Conservation (phyloP, 1,140 invertebrate species). For the Procambarus virginalis region DNA sequence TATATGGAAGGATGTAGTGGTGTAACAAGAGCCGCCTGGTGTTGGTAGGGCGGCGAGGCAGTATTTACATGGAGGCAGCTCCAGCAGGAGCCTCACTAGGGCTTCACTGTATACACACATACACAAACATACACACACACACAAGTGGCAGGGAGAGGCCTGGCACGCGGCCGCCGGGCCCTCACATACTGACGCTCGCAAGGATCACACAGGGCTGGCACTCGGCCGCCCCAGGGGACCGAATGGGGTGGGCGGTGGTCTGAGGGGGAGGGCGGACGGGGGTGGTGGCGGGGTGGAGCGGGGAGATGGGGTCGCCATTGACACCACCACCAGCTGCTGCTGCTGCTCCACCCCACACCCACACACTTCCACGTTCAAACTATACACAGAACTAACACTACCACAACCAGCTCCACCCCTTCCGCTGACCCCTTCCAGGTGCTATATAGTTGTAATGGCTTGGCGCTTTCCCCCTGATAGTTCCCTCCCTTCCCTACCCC, state of each 20-base stretch:
- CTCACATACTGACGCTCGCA: not conserved
- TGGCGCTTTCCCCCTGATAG: no score
- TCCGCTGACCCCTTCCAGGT: no score
- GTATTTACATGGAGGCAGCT: no score
- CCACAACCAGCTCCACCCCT: no score
- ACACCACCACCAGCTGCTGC: not conserved
- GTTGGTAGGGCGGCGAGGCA: no score
- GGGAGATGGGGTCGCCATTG: not conserved
- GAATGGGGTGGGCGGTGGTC: not conserved
- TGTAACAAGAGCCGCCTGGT: no score
- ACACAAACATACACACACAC: not conserved
- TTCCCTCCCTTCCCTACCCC: no score
- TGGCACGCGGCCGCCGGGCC: slow-evolving; percentile 2
- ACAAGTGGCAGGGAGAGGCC: not conserved
- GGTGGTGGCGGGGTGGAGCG: not conserved
- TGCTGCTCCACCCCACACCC: not conserved
- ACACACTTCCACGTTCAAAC: not conserved
- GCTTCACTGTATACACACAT: not conserved
- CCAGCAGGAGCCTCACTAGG: not conserved
- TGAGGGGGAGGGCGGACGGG: not conserved
- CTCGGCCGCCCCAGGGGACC: not conserved
- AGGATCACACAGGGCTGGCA: not conserved
- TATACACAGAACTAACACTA: not conserved
- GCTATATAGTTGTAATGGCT: no score
- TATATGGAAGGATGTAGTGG: no score